phyloP scores from a whole-genome alignment of 2,888 invertebrate species.

The Athalia cordata region DNA sequence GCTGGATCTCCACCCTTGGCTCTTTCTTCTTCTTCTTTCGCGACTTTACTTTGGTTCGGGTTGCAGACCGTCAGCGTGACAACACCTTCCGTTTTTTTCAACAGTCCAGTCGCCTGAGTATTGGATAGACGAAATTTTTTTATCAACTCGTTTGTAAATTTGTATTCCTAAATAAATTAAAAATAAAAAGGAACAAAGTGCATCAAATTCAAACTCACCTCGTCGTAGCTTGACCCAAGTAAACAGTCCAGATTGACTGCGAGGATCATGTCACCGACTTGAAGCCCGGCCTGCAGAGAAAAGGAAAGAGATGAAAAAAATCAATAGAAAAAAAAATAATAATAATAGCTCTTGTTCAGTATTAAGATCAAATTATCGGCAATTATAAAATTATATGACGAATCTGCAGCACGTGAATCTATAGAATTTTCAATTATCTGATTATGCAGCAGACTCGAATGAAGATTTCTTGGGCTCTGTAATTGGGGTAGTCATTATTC shows the following conservation, averaged over 20 bases:
- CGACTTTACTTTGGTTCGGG: slow-evolving; percentile 84
- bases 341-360: neutral
- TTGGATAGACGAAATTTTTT: neutral
- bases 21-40: slow-evolving; percentile 73
- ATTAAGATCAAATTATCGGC: neutral
- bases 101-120: slow-evolving; percentile 85
- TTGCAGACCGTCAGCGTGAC: slow-evolving; percentile 89
- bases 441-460: neutral
- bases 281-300: slow-evolving; percentile 87
- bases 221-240: slow-evolving; percentile 90
- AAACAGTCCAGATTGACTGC: slow-evolving; percentile 96
- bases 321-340: slow-evolving; percentile 44
- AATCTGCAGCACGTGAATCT: too few species aligned
- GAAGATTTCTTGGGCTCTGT: neutral
- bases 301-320: slow-evolving; percentile 63
- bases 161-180: neutral
- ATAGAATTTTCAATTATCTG: slow-evolving; percentile 14
- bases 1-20: slow-evolving; percentile 71
- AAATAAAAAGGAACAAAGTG: too few species aligned
- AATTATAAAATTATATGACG: too few species aligned
- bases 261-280: slow-evolving; percentile 98
- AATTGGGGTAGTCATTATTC: neutral
- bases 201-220: slow-evolving; percentile 76
- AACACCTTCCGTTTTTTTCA: slow-evolving; percentile 91
- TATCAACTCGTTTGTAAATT: neutral